These are phyloP conservation scores for Indicator indicator DNA, from an alignment of 2,113 vertebrate species.

Conservation along the genomic window DNA sequence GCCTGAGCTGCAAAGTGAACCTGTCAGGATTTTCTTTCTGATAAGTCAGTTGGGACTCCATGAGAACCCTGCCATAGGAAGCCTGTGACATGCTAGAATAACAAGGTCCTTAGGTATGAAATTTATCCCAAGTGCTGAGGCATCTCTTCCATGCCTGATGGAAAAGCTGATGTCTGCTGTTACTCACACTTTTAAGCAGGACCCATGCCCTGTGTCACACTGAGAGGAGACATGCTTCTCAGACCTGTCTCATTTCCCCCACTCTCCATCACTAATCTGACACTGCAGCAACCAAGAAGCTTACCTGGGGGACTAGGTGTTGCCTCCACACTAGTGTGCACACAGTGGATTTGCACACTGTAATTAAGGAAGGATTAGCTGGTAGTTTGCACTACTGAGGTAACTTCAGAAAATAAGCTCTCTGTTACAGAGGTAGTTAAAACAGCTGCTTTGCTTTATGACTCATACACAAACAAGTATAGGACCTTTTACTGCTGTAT, in stretches of 20 bases:
- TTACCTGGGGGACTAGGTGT: not conserved
- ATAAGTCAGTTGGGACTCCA: not conserved
- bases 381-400: not conserved
- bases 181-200: not conserved
- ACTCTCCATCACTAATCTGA: not conserved
- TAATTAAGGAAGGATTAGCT: slow-evolving; percentile 23
- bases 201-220: not conserved
- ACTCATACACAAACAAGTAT: not conserved
- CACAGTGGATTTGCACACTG: not conserved
- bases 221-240: not conserved
- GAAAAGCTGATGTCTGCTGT: not conserved
- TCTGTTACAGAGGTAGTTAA: not conserved
- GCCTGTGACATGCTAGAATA: not conserved
- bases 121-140: not conserved
- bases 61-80: not conserved
- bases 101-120: not conserved
- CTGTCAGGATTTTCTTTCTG: not conserved
- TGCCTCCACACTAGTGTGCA: not conserved
- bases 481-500: not conserved
- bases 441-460: not conserved
- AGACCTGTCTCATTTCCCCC: not conserved
- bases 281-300: not conserved
- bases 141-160: not conserved
- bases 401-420: not conserved
- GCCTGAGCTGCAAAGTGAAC: not conserved